Conservation (phyloP, 2,113 vertebrate genomes). For the Oxyruncus cristatus region DNA sequence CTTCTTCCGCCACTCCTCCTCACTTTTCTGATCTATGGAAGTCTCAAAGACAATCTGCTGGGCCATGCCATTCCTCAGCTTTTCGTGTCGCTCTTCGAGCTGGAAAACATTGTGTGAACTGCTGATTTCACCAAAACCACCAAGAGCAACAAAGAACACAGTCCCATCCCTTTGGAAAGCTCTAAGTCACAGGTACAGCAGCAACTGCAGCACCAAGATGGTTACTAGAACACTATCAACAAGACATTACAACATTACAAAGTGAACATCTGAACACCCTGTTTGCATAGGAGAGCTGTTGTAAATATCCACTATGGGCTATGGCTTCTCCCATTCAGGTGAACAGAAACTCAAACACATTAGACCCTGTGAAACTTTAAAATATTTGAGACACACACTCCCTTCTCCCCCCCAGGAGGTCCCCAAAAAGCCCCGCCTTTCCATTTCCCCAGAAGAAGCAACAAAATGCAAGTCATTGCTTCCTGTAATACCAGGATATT, state of each 20-base stretch:
- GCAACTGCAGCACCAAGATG: not conserved
- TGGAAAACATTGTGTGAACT: conserved; percentile 57
- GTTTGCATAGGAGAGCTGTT: not conserved
- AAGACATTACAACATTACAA: not conserved
- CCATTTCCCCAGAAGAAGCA: not conserved
- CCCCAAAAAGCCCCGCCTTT: not conserved
- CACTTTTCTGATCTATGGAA: conserved; percentile 83
- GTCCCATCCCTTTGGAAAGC: not conserved
- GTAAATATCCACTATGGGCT: not conserved
- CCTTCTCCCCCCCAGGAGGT: not conserved
- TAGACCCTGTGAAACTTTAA: not conserved
- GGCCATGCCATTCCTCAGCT: conserved; percentile 86
- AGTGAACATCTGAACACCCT: not conserved
- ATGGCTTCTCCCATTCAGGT: not conserved
- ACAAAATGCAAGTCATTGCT: not conserved
- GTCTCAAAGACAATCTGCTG: conserved; percentile 91
- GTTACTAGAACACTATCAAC: not conserved
- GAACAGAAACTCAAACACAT: not conserved
- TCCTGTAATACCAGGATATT: not conserved
- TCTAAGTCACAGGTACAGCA: not conserved
- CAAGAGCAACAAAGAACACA: not conserved
- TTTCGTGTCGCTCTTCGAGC: conserved; percentile 90
- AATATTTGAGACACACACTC: not conserved
- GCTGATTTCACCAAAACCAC: not conserved
- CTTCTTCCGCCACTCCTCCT: conserved; percentile 84